phyloP scores from a whole-genome alignment of 2,797 vertebrate genomes.

The Eulemur albifrons region DNA sequence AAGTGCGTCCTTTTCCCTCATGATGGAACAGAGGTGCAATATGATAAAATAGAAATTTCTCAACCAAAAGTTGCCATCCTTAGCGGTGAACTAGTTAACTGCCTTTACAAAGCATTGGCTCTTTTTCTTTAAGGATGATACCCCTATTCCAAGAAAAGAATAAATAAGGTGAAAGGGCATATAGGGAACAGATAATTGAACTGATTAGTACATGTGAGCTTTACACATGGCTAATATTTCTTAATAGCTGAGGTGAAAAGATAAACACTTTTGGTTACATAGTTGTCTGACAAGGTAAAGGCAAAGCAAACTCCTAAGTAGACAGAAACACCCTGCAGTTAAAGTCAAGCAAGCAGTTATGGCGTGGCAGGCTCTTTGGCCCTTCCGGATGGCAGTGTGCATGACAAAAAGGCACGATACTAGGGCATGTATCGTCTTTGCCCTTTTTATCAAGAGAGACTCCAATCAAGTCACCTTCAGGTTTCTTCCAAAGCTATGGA shows the following conservation, averaged over 20 bases:
- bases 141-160: constrained; percentile 35
- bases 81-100: neutral
- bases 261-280: neutral
- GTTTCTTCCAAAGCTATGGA: neutral
- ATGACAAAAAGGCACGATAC: neutral
- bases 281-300: neutral
- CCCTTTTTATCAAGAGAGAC: neutral
- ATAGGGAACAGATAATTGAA: neutral
- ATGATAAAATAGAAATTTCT: neutral
- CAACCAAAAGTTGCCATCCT: neutral
- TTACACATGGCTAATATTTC: neutral
- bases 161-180: neutral
- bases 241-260: neutral
- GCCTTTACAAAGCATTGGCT: neutral
- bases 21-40: neutral
- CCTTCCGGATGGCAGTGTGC: neutral
- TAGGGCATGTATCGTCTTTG: neutral
- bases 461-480: neutral
- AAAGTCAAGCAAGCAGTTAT: neutral
- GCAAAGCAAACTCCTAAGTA: neutral
- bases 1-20: neutral
- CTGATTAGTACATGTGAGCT: neutral
- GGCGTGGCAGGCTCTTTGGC: neutral
- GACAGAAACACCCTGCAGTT: neutral
- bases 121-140: neutral